Evolutionary conservation across 2,797 vertebrate species (phyloP).

Genomic region (Lithobates pipiens): DNA sequence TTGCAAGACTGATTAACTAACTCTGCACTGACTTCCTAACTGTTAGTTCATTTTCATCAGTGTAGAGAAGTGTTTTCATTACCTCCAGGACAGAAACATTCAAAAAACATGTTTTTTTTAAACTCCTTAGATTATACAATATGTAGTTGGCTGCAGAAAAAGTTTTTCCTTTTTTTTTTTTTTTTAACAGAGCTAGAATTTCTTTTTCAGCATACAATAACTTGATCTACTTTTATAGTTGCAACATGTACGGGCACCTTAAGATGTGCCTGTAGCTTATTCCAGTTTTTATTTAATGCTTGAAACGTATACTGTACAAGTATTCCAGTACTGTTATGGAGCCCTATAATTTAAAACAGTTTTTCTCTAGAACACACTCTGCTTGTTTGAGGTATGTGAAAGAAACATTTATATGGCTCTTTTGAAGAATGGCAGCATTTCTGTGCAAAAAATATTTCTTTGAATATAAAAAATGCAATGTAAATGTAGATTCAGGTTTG

Average conservation of each 20-base stretch:
- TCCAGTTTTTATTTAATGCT: slow-evolving; percentile 37
- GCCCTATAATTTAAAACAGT: slow-evolving; percentile 42
- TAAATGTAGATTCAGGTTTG: slow-evolving; percentile 52
- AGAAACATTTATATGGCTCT: slow-evolving; percentile 35
- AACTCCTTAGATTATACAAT: background rate
- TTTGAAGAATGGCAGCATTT: slow-evolving; percentile 49
- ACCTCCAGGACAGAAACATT: no score
- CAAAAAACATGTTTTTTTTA: no score
- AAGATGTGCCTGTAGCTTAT: background rate
- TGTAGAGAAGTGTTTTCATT: no score
- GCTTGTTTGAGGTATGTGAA: slow-evolving; percentile 32
- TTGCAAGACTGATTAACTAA: no score
- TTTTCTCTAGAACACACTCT: slow-evolving; percentile 45
- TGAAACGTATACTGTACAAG: slow-evolving; percentile 9
- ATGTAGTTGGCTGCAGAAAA: background rate
- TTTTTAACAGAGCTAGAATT: background rate
- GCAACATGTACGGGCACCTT: background rate
- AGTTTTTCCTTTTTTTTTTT: no score
- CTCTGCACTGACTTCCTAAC: no score
- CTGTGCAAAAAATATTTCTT: slow-evolving; percentile 48
- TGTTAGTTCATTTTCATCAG: no score
- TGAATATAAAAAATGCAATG: slow-evolving; percentile 47
- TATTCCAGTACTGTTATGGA: slow-evolving; percentile 23
- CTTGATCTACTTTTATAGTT: background rate
- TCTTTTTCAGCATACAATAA: background rate